Evolutionary conservation across 2,113 vertebrate genomes (phyloP).

Genomic region (Ahaetulla prasina): DNA sequence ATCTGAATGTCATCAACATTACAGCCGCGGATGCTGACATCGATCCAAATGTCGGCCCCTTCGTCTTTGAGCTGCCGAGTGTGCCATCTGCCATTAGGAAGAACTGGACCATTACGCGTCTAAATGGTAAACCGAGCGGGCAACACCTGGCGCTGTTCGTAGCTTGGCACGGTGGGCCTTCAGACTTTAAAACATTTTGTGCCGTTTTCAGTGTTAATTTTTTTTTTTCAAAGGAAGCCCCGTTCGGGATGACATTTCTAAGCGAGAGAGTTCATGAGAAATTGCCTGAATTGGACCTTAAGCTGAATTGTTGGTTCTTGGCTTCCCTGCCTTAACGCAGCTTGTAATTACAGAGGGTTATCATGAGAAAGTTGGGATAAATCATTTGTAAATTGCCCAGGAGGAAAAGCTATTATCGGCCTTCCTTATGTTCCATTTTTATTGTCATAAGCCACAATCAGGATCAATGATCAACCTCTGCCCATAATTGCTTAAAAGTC

Average conservation of each 20-base stretch:
- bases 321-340: slow-evolving; percentile 57
- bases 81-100: slow-evolving; percentile 81
- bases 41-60: slow-evolving; percentile 91
- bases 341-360: slow-evolving; percentile 67
- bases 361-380: slow-evolving; percentile 62
- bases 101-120: slow-evolving; percentile 92
- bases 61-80: slow-evolving; percentile 90
- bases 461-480: slow-evolving; percentile 68
- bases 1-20: slow-evolving; percentile 87
- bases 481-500: slow-evolving; percentile 63
- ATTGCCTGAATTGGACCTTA: slow-evolving; percentile 61
- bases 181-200: slow-evolving; percentile 43
- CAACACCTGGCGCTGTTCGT: slow-evolving; percentile 24
- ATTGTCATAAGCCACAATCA: slow-evolving; percentile 67
- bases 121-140: slow-evolving; percentile 82
- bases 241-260: slow-evolving; percentile 39
- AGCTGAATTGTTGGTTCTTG: slow-evolving; percentile 60
- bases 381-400: slow-evolving; percentile 66
- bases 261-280: slow-evolving; percentile 61
- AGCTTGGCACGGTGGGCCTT: not conserved
- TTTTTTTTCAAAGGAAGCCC: slow-evolving; percentile 43
- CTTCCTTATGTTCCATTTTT: slow-evolving; percentile 71
- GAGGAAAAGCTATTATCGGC: slow-evolving; percentile 68
- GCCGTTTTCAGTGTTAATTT: slow-evolving; percentile 44
- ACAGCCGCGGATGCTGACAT: slow-evolving; percentile 86